These are phyloP conservation scores for Glaucidium brasilianum DNA, from an alignment of 2,113 vertebrate species.

Conservation along the genomic window DNA sequence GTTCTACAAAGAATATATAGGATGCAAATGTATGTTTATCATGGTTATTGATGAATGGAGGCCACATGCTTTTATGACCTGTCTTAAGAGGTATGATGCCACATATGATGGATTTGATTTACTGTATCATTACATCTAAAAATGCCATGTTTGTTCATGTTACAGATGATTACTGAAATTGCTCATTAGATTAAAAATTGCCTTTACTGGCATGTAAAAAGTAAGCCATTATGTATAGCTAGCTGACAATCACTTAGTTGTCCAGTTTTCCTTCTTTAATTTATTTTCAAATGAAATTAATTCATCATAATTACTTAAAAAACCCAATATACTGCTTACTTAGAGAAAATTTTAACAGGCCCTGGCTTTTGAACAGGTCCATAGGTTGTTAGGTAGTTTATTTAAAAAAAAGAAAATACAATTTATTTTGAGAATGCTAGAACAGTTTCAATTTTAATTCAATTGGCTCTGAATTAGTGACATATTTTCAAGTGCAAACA, in stretches of 20 bases:
- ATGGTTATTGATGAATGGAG: not conserved
- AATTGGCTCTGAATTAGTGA: not conserved
- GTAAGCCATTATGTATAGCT: not conserved
- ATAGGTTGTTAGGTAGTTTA: not conserved
- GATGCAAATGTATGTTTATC: not conserved
- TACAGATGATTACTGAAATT: not conserved
- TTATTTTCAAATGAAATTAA: not conserved
- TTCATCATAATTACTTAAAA: not conserved
- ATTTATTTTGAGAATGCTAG: not conserved
- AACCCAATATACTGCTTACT: not conserved
- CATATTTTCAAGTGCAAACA: not conserved
- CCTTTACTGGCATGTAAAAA: not conserved
- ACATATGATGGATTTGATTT: not conserved
- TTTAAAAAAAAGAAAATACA: not conserved
- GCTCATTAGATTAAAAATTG: not conserved
- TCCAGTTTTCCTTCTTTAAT: not conserved
- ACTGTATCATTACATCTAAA: not conserved
- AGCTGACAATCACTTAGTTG: not conserved
- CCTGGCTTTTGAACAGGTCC: not conserved
- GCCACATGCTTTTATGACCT: not conserved
- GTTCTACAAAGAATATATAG: not conserved
- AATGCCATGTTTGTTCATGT: not conserved
- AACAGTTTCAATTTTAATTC: not conserved
- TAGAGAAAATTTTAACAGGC: not conserved
- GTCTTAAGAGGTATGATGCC: not conserved